These are phyloP conservation scores for Hippocampus guttulatus DNA, from an alignment of 2,113 vertebrate genomes.

Conservation along the genomic window DNA sequence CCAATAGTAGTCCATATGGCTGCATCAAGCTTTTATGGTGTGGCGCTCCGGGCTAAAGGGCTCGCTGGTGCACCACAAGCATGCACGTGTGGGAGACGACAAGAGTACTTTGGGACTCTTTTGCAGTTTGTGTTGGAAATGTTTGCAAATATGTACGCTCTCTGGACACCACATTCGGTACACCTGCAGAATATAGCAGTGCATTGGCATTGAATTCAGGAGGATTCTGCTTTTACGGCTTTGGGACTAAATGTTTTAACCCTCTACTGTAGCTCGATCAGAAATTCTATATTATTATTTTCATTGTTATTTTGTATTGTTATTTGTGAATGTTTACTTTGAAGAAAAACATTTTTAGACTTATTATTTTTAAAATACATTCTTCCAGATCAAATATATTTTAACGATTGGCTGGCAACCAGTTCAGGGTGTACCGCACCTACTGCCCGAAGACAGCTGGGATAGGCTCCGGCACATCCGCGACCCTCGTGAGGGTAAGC, in stretches of 20 bases:
- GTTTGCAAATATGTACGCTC: neutral
- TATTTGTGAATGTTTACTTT: neutral
- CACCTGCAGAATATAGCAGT: neutral
- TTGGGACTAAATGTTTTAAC: neutral
- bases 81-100: slow-evolving; percentile 7
- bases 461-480: too few relatives aligned
- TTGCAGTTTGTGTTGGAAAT: slow-evolving; percentile 26
- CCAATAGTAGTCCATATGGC: slow-evolving; percentile 98
- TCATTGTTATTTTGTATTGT: neutral
- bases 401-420: too few relatives aligned
- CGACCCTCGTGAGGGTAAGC: too few relatives aligned
- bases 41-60: slow-evolving; percentile 89
- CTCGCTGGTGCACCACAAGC: slow-evolving; percentile 73
- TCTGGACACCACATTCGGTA: neutral
- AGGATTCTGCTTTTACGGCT: neutral
- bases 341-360: too few relatives aligned
- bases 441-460: too few relatives aligned
- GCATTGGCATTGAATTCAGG: neutral
- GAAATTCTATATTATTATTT: neutral
- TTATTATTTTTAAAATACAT: too few relatives aligned
- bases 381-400: too few relatives aligned
- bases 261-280: neutral
- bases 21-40: slow-evolving; percentile 97
- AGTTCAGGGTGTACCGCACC: too few relatives aligned
- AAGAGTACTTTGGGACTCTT: neutral